phyloP scores from a whole-genome alignment of 2,888 invertebrate species.

The Amblyteles armatorius region DNA sequence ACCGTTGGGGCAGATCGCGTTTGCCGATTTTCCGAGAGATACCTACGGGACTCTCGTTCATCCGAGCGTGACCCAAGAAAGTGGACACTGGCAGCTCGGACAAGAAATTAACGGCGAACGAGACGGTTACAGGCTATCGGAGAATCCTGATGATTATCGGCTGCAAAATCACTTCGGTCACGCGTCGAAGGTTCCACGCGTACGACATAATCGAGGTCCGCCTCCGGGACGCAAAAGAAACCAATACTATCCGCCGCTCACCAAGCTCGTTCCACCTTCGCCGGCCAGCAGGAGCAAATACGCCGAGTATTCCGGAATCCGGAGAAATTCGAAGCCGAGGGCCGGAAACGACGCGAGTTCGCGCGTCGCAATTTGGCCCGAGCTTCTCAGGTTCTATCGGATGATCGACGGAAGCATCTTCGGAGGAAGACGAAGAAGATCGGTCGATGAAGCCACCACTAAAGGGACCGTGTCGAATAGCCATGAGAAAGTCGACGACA shows the following conservation, averaged over 20 bases:
- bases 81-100: conserved; percentile 32
- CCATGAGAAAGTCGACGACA: conserved; percentile 29
- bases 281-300: conserved; percentile 70
- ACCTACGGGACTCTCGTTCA: conserved; percentile 58
- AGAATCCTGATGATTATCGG: conserved; percentile 32
- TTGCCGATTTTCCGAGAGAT: conserved; percentile 67
- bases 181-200: conserved; percentile 33
- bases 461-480: conserved; percentile 22
- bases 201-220: conserved; percentile 45
- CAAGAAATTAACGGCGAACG: conserved; percentile 44
- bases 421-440: conserved; percentile 78
- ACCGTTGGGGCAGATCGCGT: conserved; percentile 67
- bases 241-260: conserved; percentile 60
- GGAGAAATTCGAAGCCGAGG: conserved; percentile 31
- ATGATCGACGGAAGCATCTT: conserved; percentile 47
- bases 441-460: conserved; percentile 7
- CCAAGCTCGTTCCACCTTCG: conserved; percentile 72
- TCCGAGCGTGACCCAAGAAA: conserved; percentile 68
- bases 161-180: conserved; percentile 37
- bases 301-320: conserved; percentile 54
- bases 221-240: conserved; percentile 17
- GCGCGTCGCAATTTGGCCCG: conserved; percentile 46
- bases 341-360: conserved; percentile 39
- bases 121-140: conserved; percentile 37
- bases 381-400: conserved; percentile 46